Conservation (phyloP, 2,797 vertebrate species). For the Tenualosa ilisha region DNA sequence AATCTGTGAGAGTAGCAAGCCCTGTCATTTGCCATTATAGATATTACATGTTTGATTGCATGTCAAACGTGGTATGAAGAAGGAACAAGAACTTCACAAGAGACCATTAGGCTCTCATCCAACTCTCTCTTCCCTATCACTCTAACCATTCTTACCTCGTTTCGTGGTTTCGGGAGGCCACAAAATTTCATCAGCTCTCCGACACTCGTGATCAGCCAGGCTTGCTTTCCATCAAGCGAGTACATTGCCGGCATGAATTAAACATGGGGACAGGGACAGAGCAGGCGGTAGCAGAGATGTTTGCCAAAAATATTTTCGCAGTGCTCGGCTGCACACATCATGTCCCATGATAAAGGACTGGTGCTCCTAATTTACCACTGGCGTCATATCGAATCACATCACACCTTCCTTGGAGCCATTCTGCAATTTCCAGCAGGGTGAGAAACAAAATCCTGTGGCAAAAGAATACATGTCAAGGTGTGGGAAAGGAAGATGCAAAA, state of each 20-base stretch:
- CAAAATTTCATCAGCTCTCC: conserved; percentile 15
- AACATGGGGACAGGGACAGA: conserved; percentile 47
- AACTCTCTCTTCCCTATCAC: conserved; percentile 6
- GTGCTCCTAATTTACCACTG: conserved; percentile 1
- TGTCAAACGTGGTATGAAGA: conserved; percentile 11
- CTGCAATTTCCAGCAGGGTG: background rate
- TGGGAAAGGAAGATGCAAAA: background rate
- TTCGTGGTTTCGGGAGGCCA: background rate
- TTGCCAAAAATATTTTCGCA: conserved; percentile 45
- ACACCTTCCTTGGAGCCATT: conserved; percentile 13
- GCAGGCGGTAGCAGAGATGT: conserved; percentile 38
- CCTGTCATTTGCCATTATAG: background rate
- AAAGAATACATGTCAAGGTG: background rate
- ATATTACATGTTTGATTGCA: background rate
- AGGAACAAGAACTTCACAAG: background rate
- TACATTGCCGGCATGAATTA: conserved; percentile 61
- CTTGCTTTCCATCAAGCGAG: conserved; percentile 53
- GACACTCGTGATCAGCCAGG: conserved; percentile 48
- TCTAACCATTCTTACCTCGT: background rate
- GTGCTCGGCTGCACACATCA: conserved; percentile 39
- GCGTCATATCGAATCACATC: background rate
- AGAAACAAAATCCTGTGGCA: background rate
- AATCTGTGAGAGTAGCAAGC: background rate
- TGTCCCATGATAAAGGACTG: background rate
- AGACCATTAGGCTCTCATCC: background rate